Evolutionary conservation across 2,113 vertebrate genomes (phyloP).

Genomic region (Paratilapia polleni): DNA sequence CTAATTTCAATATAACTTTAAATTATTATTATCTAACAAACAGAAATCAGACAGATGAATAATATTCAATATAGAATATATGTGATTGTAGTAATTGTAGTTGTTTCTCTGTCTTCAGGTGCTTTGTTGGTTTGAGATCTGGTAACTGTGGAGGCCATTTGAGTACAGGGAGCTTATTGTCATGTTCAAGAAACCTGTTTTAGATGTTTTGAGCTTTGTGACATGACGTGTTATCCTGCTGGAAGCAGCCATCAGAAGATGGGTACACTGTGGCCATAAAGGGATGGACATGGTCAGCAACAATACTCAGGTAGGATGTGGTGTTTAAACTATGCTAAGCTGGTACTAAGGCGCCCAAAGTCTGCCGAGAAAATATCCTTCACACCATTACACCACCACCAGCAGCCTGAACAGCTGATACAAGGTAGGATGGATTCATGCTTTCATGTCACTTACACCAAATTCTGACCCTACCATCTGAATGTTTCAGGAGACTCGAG

Average conservation of each 20-base stretch:
- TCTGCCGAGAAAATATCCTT: too few species aligned
- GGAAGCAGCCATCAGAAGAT: background rate
- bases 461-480: background rate
- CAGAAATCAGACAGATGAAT: background rate
- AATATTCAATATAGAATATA: background rate
- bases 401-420: too few species aligned
- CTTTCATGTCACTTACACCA: background rate
- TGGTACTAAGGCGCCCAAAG: too few species aligned
- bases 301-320: too few species aligned
- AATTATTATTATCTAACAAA: background rate
- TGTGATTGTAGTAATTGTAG: background rate
- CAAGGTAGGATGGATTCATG: fast-evolving
- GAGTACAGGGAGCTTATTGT: background rate
- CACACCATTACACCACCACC: too few species aligned
- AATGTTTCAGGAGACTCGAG: background rate
- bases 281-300: background rate
- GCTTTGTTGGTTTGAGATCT: background rate
- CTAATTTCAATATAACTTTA: background rate
- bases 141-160: background rate
- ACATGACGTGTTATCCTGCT: background rate
- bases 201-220: background rate
- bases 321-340: too few species aligned
- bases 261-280: background rate
- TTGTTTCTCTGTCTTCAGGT: background rate
- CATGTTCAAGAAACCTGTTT: background rate